These are phyloP conservation scores for Crotalus horridus DNA, from an alignment of 2,113 vertebrate genomes.

Conservation along the genomic window DNA sequence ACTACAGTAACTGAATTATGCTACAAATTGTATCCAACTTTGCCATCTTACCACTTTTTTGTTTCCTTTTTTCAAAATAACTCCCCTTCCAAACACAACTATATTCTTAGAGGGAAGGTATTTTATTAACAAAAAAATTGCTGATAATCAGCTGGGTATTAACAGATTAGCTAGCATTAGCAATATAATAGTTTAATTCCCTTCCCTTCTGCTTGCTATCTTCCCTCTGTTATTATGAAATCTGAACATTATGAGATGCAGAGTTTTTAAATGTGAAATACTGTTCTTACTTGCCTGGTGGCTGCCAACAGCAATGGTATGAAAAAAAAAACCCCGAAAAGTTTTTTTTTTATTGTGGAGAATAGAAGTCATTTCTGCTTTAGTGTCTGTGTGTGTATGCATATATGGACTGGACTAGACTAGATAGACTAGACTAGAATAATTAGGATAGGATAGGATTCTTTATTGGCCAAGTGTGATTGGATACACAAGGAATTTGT, in stretches of 20 bases:
- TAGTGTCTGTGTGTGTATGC: not conserved
- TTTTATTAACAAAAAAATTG: not conserved
- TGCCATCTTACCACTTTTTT: not conserved
- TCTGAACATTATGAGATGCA: not conserved
- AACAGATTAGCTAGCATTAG: not conserved
- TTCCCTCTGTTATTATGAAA: not conserved
- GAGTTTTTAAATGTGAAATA: not conserved
- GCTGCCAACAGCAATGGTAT: not conserved
- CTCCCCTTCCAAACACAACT: not conserved
- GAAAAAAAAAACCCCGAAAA: not conserved
- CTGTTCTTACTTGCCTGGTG: not conserved
- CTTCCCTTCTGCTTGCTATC: not conserved
- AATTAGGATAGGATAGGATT: not conserved
- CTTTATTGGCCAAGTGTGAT: not conserved
- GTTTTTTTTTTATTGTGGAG: not conserved
- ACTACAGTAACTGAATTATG: not conserved
- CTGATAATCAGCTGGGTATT: not conserved
- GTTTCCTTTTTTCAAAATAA: not conserved
- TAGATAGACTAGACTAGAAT: too few species aligned
- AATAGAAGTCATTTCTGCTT: not conserved
- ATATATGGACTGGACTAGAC: not conserved
- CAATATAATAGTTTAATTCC: not conserved
- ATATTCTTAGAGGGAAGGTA: not conserved
- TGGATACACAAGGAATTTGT: not conserved
- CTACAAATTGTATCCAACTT: not conserved